A percentile compares a stretch with the other conserved stretches of the same genome.
Conservation (phyloP, 1,140 invertebrate species). For the Neodiprion pinetum region DNA sequence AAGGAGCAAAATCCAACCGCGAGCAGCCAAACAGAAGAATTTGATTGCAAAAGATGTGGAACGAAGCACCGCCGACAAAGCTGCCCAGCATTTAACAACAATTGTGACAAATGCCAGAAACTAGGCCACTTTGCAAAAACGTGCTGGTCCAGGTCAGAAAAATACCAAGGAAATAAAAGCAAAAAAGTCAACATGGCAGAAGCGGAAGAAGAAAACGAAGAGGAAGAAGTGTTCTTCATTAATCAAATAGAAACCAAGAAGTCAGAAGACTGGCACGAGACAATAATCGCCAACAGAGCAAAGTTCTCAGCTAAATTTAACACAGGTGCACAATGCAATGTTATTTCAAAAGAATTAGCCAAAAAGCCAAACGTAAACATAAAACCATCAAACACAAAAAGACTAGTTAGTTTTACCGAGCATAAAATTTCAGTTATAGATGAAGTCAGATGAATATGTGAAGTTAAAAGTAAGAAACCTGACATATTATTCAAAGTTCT, state of each 20-base stretch:
- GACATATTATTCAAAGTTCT: not conserved
- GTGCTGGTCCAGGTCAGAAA: not conserved
- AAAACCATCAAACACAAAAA: not conserved
- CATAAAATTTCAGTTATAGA: not conserved
- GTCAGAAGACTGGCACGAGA: not conserved
- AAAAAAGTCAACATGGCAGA: not conserved
- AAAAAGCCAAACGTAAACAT: not conserved
- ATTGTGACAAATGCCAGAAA: conserved; percentile 9
- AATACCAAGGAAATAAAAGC: not conserved
- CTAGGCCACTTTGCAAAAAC: conserved; percentile 14
- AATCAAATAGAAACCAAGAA: not conserved
- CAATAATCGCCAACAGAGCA: not conserved
- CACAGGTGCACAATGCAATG: not conserved
- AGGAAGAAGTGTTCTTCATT: not conserved
- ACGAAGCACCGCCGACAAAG: not conserved
- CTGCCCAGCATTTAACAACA: conserved; percentile 10
- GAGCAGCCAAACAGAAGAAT: conserved; percentile 7
- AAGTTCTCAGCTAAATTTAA: not conserved
- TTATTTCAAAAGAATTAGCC: not conserved
- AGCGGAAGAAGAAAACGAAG: not conserved
- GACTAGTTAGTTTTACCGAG: not conserved
- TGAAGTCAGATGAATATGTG: not conserved
- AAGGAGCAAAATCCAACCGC: not conserved
- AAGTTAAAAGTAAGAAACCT: not conserved
- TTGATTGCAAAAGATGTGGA: conserved; percentile 4